A percentile compares a stretch with the other conserved stretches of the same genome.
Evolutionary conservation across 2,113 vertebrate genomes (phyloP).

Genomic region (Petrocephalus microphthalmus): DNA sequence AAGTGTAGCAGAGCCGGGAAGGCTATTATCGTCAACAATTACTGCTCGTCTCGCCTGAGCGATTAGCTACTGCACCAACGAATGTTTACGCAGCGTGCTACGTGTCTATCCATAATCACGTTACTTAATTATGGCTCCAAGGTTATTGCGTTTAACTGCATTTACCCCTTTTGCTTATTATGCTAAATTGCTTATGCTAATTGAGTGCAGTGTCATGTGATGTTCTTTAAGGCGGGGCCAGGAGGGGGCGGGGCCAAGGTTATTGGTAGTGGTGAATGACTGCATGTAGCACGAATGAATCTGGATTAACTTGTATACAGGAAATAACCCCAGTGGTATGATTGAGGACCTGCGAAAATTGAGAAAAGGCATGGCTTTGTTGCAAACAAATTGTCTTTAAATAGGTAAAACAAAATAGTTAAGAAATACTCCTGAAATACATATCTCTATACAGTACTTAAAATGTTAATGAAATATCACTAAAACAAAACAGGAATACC

Average conservation of each 20-base stretch:
- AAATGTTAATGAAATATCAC: neutral
- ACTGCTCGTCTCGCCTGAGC: neutral
- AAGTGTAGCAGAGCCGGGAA: neutral
- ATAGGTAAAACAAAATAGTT: neutral
- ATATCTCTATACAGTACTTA: neutral
- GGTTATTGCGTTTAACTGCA: neutral
- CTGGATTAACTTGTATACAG: neutral
- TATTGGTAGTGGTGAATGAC: neutral
- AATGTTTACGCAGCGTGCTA: neutral
- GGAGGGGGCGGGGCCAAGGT: neutral
- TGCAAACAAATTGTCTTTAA: neutral
- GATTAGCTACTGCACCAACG: neutral
- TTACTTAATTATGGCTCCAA: neutral
- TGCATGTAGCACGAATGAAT: neutral
- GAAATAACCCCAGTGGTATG: neutral
- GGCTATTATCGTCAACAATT: neutral
- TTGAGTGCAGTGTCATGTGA: neutral
- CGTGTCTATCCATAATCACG: neutral
- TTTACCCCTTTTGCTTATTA: conserved; percentile 1
- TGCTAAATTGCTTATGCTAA: neutral
- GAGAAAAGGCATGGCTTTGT: neutral
- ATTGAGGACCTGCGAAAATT: neutral
- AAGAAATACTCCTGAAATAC: neutral
- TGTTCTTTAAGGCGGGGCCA: neutral
- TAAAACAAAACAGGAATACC: neutral